A percentile compares a stretch with the other conserved stretches of the same genome.
These are phyloP conservation scores for Zele albiditarsus DNA, from an alignment of 2,888 invertebrate species.

Conservation along the genomic window DNA sequence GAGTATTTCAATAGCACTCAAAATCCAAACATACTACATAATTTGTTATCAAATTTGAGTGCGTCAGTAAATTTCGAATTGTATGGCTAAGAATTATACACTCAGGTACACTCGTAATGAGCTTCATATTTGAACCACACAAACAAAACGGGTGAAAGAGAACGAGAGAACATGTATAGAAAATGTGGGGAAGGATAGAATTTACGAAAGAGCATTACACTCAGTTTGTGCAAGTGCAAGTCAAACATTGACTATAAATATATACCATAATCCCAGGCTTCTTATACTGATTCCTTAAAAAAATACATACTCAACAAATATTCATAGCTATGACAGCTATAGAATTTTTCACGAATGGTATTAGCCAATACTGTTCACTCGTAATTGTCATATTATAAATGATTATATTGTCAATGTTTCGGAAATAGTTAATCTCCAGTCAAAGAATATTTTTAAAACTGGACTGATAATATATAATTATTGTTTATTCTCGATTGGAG, in stretches of 20 bases:
- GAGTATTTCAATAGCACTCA: neutral
- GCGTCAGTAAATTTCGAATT: neutral
- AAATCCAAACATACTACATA: neutral
- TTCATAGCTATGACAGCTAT: no score
- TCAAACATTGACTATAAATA: neutral
- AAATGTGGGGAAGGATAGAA: neutral
- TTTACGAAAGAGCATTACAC: neutral
- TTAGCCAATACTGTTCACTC: no score
- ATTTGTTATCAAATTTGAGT: neutral
- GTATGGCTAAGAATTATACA: neutral
- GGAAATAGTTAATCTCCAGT: no score
- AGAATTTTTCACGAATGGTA: no score
- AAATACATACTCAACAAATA: no score
- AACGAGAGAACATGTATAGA: neutral
- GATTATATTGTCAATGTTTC: no score
- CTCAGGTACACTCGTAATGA: neutral
- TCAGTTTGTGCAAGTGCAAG: neutral
- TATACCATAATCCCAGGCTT: neutral
- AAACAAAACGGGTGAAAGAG: neutral
- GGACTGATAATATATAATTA: no score
- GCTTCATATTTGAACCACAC: neutral
- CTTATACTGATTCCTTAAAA: no score
- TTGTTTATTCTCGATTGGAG: no score
- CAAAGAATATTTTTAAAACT: no score
- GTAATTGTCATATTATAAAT: no score